Conservation (phyloP, 2,888 invertebrate genomes). For the Tetranychus truncatus region DNA sequence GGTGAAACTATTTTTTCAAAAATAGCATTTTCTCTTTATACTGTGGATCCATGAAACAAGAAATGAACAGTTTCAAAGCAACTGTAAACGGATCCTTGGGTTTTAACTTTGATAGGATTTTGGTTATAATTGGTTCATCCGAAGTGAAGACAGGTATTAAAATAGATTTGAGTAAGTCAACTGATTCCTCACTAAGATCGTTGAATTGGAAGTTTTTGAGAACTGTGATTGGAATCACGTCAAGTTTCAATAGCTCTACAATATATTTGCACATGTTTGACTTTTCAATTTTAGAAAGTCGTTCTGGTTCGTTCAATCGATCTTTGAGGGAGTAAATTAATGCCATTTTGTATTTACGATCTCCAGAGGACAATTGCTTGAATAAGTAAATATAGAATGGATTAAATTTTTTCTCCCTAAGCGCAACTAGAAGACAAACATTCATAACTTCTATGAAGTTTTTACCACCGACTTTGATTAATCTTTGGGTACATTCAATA, state of each 20-base stretch:
- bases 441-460: slow-evolving; percentile 20
- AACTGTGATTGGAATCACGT: slow-evolving; percentile 19
- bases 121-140: slow-evolving; percentile 11
- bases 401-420: slow-evolving; percentile 21
- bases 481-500: slow-evolving; percentile 19
- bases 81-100: slow-evolving; percentile 21
- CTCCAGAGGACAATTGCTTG: slow-evolving; percentile 16
- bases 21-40: neutral
- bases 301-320: slow-evolving; percentile 17
- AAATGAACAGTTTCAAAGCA: slow-evolving; percentile 21
- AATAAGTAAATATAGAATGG: slow-evolving; percentile 21
- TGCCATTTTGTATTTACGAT: slow-evolving; percentile 22
- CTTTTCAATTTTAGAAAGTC: slow-evolving; percentile 6
- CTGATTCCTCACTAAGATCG: slow-evolving; percentile 17
- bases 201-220: slow-evolving; percentile 20
- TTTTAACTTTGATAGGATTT: slow-evolving; percentile 18
- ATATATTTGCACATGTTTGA: slow-evolving; percentile 5
- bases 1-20: neutral
- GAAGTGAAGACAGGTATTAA: neutral
- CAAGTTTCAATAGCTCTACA: slow-evolving; percentile 10
- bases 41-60: slow-evolving; percentile 18
- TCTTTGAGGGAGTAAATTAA: slow-evolving; percentile 20
- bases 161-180: slow-evolving; percentile 17
- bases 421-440: slow-evolving; percentile 20
- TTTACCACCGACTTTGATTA: slow-evolving; percentile 18